Conservation (phyloP, 2,113 vertebrate genomes). For the Oncorhynchus tshawytscha region DNA sequence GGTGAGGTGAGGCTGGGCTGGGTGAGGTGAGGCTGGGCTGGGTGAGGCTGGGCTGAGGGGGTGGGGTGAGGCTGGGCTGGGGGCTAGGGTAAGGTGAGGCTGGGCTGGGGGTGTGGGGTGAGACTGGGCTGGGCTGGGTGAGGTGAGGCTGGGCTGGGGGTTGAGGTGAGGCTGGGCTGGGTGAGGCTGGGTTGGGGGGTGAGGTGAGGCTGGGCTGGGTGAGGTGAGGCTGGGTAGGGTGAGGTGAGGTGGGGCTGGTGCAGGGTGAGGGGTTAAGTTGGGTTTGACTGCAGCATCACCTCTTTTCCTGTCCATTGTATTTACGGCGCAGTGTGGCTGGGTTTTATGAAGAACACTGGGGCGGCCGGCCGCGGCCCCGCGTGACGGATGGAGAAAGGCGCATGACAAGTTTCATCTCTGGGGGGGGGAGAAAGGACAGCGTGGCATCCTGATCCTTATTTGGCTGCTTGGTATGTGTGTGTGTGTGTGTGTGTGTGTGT, state of each 20-base stretch:
- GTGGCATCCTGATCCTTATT: conserved; percentile 82
- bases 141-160: too few relatives aligned
- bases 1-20: too few relatives aligned
- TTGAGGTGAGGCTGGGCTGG: too few relatives aligned
- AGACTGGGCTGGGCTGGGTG: too few relatives aligned
- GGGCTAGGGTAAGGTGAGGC: too few relatives aligned
- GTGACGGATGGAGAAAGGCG: conserved; percentile 99
- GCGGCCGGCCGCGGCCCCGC: conserved; percentile 88
- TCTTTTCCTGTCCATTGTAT: conserved; percentile 88
- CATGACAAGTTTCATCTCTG: conserved; percentile 99
- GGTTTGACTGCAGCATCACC: conserved; percentile 94
- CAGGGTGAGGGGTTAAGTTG: conserved; percentile 25
- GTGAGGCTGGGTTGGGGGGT: too few relatives aligned
- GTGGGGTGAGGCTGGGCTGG: too few relatives aligned
- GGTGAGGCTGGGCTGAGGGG: too few relatives aligned
- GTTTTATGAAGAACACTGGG: conserved; percentile 99
- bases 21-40: too few relatives aligned
- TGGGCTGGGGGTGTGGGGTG: too few relatives aligned
- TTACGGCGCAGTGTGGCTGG: conserved; percentile 97
- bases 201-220: conserved; percentile 5
- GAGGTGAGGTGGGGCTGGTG: conserved; percentile 22
- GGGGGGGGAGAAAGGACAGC: conserved; percentile 64
- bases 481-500: too few relatives aligned
- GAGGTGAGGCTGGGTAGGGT: neutral
- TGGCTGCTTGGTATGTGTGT: conserved; percentile 69